Evolutionary conservation across 1,140 invertebrate species (phyloP).

Genomic region (Scaptomyza hsui): DNA sequence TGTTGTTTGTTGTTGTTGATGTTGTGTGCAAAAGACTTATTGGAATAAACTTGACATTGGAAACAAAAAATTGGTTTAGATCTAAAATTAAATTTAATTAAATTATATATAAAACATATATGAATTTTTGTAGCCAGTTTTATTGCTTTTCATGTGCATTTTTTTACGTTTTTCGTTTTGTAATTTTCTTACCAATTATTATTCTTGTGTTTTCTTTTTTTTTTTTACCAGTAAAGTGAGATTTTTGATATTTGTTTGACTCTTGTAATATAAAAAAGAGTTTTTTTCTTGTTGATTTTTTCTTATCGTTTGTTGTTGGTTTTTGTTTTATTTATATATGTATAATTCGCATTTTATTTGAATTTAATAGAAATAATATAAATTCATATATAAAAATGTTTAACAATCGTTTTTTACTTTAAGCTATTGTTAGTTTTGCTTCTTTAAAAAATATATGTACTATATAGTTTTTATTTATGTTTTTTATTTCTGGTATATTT

Average conservation of each 20-base stretch:
- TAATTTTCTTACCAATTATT: conserved; percentile 53
- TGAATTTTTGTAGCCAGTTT: conserved; percentile 67
- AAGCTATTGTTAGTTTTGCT: conserved; percentile 71
- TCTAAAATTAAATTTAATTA: conserved; percentile 43
- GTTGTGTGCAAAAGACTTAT: conserved; percentile 59
- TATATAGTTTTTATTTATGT: conserved; percentile 24
- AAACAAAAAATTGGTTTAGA: conserved; percentile 64
- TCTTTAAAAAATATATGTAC: conserved; percentile 67
- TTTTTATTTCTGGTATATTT: conserved; percentile 28
- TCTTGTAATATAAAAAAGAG: conserved; percentile 80
- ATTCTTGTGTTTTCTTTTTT: conserved; percentile 23
- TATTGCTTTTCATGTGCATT: conserved; percentile 68
- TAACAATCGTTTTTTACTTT: conserved; percentile 65
- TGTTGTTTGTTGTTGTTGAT: conserved; percentile 45
- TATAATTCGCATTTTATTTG: conserved; percentile 59
- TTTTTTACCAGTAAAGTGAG: conserved; percentile 73
- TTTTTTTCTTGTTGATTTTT: conserved; percentile 40
- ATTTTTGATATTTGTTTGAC: conserved; percentile 60
- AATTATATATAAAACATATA: conserved; percentile 20
- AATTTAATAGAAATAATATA: conserved; percentile 73
- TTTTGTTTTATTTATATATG: conserved; percentile 45
- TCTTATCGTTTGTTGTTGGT: conserved; percentile 40
- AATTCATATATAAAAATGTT: conserved; percentile 80
- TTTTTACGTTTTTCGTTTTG: conserved; percentile 26
- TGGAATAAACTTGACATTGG: conserved; percentile 28